phyloP scores from a whole-genome alignment of 2,888 invertebrate genomes.

The Andrena chrysosceles region DNA sequence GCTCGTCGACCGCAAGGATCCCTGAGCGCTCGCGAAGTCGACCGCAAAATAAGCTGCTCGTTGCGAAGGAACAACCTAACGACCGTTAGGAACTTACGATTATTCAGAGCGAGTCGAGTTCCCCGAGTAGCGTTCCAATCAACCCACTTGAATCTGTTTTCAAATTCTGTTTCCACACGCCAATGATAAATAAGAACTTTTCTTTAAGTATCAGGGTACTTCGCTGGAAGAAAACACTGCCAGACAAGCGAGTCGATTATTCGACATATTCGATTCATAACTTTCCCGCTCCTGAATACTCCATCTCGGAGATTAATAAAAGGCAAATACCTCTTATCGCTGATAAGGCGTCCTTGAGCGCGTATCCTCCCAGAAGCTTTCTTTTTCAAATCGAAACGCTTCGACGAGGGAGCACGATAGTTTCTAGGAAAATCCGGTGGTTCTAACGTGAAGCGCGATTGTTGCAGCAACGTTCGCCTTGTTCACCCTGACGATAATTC shows the following conservation, averaged over 20 bases:
- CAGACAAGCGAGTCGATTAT: no score
- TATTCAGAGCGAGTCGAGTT: neutral
- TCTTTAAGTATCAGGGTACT: no score
- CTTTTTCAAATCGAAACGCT: neutral
- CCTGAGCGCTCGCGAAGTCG: conserved; percentile 18
- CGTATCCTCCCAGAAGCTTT: neutral
- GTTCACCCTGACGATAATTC: conserved; percentile 96
- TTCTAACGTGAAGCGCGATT: neutral
- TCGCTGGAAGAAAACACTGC: no score
- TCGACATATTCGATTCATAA: no score
- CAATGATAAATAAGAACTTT: no score
- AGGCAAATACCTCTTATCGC: conserved; percentile 31
- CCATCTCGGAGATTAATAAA: neutral
- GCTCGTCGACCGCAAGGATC: conserved; percentile 40
- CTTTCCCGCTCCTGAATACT: no score
- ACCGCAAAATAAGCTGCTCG: conserved; percentile 28
- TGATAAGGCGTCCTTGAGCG: conserved; percentile 22
- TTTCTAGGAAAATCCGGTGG: neutral
- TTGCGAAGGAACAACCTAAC: neutral
- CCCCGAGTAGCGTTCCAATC: neutral
- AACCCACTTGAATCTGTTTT: no score
- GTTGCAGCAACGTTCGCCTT: conserved; percentile 94
- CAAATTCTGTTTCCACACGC: no score
- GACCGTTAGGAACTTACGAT: conserved; percentile 5
- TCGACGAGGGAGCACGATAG: neutral